Percentiles rank a stretch among this genome's conserved stretches.
Conservation (phyloP, 2,888 invertebrate species). For the Anarsia innoxiella region DNA sequence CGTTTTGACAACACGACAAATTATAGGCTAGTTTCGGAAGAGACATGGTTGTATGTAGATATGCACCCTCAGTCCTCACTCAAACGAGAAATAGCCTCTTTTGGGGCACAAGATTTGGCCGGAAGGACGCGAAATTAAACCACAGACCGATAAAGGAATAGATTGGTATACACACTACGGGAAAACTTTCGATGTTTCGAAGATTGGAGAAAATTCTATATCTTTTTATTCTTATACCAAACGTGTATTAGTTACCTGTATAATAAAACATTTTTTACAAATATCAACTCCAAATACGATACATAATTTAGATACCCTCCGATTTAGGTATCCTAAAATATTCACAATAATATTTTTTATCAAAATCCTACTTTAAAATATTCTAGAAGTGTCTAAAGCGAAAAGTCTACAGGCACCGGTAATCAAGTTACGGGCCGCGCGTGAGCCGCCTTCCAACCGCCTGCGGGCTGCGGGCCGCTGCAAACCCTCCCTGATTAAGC, state of each 20-base stretch:
- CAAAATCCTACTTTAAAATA: too few species aligned
- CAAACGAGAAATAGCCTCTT: conserved; percentile 30
- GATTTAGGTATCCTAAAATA: too few species aligned
- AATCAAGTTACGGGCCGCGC: conserved; percentile 41
- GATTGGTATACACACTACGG: too few species aligned
- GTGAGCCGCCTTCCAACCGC: conserved; percentile 28
- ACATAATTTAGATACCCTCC: too few species aligned
- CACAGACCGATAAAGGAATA: background rate
- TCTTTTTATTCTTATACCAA: too few species aligned
- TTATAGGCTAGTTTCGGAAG: background rate
- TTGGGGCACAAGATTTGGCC: conserved; percentile 7
- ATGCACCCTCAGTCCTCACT: conserved; percentile 54
- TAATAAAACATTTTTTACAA: too few species aligned
- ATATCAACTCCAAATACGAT: too few species aligned
- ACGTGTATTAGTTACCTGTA: too few species aligned
- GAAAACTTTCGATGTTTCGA: too few species aligned
- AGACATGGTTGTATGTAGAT: background rate
- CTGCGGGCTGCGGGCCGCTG: background rate
- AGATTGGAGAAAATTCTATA: too few species aligned
- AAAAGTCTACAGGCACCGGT: conserved; percentile 21
- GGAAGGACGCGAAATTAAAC: conserved; percentile 15
- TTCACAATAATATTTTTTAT: too few species aligned
- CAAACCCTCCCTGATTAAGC: background rate
- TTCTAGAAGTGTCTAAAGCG: too few species aligned
- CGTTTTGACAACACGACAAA: conserved; percentile 16